phyloP scores from a whole-genome alignment of 2,113 vertebrate genomes.

The Ophiodon elongatus region DNA sequence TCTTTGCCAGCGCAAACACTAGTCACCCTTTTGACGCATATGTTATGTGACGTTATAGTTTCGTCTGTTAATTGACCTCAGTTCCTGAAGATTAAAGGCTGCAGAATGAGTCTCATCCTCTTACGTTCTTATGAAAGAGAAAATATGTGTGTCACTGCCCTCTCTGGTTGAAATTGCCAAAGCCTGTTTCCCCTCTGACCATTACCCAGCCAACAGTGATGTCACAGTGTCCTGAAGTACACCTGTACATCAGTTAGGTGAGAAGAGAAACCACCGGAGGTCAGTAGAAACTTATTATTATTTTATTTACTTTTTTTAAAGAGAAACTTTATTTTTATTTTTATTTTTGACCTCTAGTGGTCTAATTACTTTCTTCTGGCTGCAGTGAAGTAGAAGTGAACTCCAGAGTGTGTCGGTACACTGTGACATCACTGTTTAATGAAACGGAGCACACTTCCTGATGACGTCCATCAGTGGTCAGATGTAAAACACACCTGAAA shows the following conservation, averaged over 20 bases:
- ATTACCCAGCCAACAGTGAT: not conserved
- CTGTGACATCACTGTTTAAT: not conserved
- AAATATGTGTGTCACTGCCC: not conserved
- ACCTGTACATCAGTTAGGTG: not conserved
- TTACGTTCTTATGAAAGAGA: not conserved
- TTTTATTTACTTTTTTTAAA: not conserved
- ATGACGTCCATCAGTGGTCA: not conserved
- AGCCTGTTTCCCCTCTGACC: not conserved
- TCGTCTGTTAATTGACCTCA: not conserved
- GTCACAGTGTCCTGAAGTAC: not conserved
- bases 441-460: too few species aligned
- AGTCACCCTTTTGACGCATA: constrained; percentile 54
- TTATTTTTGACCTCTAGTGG: not conserved
- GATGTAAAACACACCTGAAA: not conserved
- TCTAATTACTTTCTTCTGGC: not conserved
- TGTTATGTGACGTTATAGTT: constrained; percentile 25
- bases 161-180: not conserved
- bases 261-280: too few species aligned
- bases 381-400: not conserved
- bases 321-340: not conserved
- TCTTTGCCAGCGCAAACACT: constrained; percentile 46
- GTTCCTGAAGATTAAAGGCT: constrained; percentile 4
- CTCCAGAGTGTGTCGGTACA: not conserved
- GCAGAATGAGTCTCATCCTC: not conserved
- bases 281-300: too few species aligned